Evolutionary conservation across 2,797 vertebrate species (phyloP), one percentile per base, ranked within the genome.

Genomic region (Arrhamphus sclerolepis): DNA sequence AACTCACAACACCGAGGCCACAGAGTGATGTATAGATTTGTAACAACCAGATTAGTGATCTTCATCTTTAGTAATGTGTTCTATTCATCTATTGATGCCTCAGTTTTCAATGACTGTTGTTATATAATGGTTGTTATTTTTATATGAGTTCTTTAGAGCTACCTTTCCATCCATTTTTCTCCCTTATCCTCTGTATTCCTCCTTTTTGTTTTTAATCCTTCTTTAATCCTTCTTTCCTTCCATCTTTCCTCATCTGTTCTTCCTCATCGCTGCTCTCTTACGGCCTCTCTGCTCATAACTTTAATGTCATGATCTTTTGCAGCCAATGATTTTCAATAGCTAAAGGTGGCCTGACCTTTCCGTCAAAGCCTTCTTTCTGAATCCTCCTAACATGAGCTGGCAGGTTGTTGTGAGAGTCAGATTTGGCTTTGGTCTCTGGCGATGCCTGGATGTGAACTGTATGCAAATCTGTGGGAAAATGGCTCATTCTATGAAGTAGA

Each of bases 291-390:
- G 72, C 60, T 72, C 63, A 47, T 52, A 75, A 58, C 70, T 66
- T 89, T 90, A 89, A 91, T 92, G 90, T 89, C 88, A 81, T 84
- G 89, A 89, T 90, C 89, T 92, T 92, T 89, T 86, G 82, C 80
- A 79, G 82, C 68, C 77, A 91, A 81, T 85, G 90, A 92, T 91
- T 90, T 91, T 91, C 89, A 79, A 90, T 91, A 85, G 79, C 22
- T 58, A 80, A 83, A 82, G 65, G 80, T 78, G 75, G 48, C 69
- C 69, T 90, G 89, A 91, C 90, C 90, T 92, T 93, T 89, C 78
- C 56, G 76, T 80, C 80, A 79, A 81, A 90, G 73, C 72, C 83
- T 58, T 43, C 66, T 44, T 62, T 70, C 69, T 19, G 39, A 78
- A 29, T 48, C 47, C 28, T 62, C 64, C 58, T 55, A 58, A 79